A percentile compares a stretch with the other conserved stretches of the same genome.
Conservation (phyloP, 2,888 invertebrate species). For the Antheraea assamensis region DNA sequence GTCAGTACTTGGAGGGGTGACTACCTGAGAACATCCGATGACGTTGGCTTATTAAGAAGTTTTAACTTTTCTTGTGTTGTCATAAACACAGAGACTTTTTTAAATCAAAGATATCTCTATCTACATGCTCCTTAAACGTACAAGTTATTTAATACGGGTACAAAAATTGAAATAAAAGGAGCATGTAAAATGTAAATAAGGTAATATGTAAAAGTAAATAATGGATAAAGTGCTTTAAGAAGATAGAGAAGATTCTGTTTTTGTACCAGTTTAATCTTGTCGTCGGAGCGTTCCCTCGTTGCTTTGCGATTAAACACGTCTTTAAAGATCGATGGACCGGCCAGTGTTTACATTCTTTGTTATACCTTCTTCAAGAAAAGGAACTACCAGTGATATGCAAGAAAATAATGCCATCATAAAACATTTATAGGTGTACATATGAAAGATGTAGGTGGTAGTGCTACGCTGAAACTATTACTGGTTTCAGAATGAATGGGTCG, state of each 20-base stretch:
- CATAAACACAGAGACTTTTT: no score
- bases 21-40: no score
- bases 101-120: no score
- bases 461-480: no score
- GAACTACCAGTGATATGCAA: not conserved
- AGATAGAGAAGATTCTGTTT: slow-evolving; percentile 40
- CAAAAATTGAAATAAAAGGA: not conserved
- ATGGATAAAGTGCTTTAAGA: slow-evolving; percentile 16
- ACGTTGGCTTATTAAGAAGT: no score
- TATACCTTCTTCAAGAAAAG: slow-evolving; percentile 23
- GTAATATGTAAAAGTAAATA: slow-evolving; percentile 14
- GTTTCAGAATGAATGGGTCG: no score
- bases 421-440: not conserved
- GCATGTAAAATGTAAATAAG: slow-evolving; percentile 8
- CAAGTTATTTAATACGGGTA: not conserved
- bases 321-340: slow-evolving; percentile 49
- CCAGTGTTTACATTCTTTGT: slow-evolving; percentile 39
- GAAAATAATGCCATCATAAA: not conserved
- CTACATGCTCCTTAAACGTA: no score
- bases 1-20: no score
- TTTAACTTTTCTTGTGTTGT: no score
- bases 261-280: slow-evolving; percentile 59
- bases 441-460: no score
- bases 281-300: slow-evolving; percentile 40
- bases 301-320: slow-evolving; percentile 62